These are phyloP conservation scores for Pempheris klunzingeri DNA, from an alignment of 2,797 vertebrate species.

Conservation along the genomic window DNA sequence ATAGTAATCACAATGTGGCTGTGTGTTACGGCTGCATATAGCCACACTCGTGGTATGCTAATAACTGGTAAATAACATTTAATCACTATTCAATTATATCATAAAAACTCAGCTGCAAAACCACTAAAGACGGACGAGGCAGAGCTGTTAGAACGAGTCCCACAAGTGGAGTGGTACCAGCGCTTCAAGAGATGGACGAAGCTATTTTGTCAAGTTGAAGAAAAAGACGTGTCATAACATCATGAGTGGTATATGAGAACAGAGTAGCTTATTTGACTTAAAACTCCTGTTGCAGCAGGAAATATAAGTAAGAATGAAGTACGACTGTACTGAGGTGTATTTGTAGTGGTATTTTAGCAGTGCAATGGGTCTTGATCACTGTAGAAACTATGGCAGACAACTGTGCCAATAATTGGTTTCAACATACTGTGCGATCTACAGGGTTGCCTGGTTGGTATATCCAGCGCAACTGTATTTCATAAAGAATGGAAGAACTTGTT, in stretches of 20 bases:
- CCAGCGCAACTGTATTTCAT: conserved; percentile 15
- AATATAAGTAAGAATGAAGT: background rate
- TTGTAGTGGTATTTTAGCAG: background rate
- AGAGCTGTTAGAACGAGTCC: too few relatives aligned
- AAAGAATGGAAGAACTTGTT: conserved; percentile 2
- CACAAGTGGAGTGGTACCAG: too few relatives aligned
- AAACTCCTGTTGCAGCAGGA: background rate
- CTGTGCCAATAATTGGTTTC: background rate
- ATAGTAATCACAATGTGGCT: background rate
- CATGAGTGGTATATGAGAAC: background rate
- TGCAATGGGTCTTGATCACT: too few relatives aligned
- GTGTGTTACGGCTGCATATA: background rate
- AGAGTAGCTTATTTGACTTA: background rate
- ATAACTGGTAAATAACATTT: too few relatives aligned
- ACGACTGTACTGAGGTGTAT: background rate
- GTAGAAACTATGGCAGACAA: background rate
- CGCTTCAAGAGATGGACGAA: too few relatives aligned
- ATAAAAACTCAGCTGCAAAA: too few relatives aligned
- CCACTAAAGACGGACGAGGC: too few relatives aligned
- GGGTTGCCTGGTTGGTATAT: background rate
- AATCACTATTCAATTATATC: too few relatives aligned
- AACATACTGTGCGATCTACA: background rate
- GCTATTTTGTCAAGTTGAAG: too few relatives aligned
- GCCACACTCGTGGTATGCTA: background rate
- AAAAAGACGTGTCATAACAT: too few relatives aligned